Evolutionary conservation across 2,797 vertebrate genomes (phyloP).

Genomic region (Lepilemur ruficaudatus): DNA sequence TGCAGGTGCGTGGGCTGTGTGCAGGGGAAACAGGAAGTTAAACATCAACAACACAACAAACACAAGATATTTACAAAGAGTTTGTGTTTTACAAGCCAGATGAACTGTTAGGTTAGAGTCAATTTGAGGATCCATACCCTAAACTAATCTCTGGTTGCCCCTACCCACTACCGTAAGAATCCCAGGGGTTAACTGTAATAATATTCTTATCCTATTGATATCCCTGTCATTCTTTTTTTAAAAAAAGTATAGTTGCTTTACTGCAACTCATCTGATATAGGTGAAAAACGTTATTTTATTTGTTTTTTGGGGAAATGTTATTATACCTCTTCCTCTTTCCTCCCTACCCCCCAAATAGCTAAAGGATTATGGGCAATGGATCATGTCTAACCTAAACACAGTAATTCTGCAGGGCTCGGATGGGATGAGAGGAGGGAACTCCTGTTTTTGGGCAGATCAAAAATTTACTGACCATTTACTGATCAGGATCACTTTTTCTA

Average conservation of each 20-base stretch:
- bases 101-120: neutral
- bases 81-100: neutral
- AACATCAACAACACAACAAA: neutral
- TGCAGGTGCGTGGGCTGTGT: rapidly evolving
- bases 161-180: neutral
- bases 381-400: neutral
- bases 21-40: rapidly evolving
- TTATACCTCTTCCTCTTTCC: too few relatives aligned
- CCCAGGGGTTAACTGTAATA: neutral
- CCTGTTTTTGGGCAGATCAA: neutral
- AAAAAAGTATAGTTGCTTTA: neutral
- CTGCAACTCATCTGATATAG: neutral
- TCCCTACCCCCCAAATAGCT: neutral
- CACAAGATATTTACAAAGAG: neutral
- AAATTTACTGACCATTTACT: neutral
- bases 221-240: neutral
- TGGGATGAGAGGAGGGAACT: rapidly evolving
- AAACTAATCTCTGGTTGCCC: neutral
- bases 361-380: neutral
- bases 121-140: neutral
- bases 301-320: neutral
- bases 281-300: neutral
- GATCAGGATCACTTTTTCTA: neutral
- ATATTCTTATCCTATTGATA: neutral
- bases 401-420: neutral